Conservation (phyloP, 2,113 vertebrate genomes). For the Ondatra zibethicus region DNA sequence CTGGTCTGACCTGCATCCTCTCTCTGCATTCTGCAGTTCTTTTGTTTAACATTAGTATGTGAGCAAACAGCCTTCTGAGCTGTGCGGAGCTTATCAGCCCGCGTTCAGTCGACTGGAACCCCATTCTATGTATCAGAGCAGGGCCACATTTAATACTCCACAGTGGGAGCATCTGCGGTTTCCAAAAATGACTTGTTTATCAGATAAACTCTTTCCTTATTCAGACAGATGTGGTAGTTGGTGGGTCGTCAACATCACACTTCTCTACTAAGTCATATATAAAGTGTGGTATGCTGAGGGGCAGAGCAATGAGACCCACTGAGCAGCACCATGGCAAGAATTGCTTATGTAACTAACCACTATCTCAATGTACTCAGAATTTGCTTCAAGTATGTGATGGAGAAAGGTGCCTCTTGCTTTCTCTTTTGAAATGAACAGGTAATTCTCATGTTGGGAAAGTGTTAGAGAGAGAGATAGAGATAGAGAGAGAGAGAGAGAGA, state of each 20-base stretch:
- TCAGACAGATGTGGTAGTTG: constrained; percentile 88
- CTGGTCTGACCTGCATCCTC: constrained; percentile 90
- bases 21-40: constrained; percentile 90
- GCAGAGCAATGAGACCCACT: not conserved
- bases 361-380: not conserved
- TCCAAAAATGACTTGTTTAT: constrained; percentile 91
- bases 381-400: not conserved
- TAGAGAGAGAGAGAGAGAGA: not conserved
- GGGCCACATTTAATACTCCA: constrained; percentile 89
- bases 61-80: constrained; percentile 91
- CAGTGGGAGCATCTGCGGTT: constrained; percentile 88
- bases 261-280: constrained; percentile 81
- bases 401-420: constrained; percentile 41
- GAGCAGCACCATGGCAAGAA: constrained; percentile 52
- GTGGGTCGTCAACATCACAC: constrained; percentile 85
- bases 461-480: not conserved
- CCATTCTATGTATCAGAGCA: constrained; percentile 89
- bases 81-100: constrained; percentile 90
- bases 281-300: constrained; percentile 78
- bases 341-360: constrained; percentile 42
- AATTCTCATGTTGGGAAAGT: constrained; percentile 48
- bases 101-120: constrained; percentile 89
- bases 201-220: constrained; percentile 90
- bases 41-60: constrained; percentile 93
- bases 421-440: constrained; percentile 46